Evolutionary conservation across 2,113 vertebrate genomes (phyloP).

Genomic region (Atherinomorus stipes): DNA sequence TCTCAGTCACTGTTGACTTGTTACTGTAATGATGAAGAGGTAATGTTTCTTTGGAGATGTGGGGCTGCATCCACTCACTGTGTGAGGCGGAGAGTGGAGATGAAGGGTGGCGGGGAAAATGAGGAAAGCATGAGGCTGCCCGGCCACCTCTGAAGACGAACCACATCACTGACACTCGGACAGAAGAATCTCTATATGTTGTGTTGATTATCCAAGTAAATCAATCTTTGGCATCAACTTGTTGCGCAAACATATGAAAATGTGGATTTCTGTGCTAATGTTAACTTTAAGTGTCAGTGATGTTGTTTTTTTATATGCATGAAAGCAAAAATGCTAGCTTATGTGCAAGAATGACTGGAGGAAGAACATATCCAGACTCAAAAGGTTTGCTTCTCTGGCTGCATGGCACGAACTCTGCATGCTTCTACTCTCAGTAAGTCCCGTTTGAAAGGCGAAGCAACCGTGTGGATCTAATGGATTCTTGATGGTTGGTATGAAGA

Average conservation of each 20-base stretch:
- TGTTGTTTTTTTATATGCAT: slow-evolving; percentile 40
- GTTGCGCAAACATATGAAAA: slow-evolving; percentile 4
- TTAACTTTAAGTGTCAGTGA: slow-evolving; percentile 45
- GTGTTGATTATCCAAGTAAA: slow-evolving; percentile 22
- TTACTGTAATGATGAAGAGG: slow-evolving; percentile 81
- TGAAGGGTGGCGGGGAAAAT: slow-evolving; percentile 7
- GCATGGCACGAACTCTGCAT: slow-evolving; percentile 73
- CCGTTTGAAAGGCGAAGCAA: slow-evolving; percentile 71
- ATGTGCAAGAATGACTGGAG: slow-evolving; percentile 21
- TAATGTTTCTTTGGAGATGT: slow-evolving; percentile 77
- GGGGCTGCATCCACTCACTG: slow-evolving; percentile 58
- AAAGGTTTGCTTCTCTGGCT: slow-evolving; percentile 49
- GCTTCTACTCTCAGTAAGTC: slow-evolving; percentile 75
- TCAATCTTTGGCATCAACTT: slow-evolving; percentile 2
- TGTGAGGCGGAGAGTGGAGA: neutral
- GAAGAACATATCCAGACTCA: slow-evolving; percentile 22
- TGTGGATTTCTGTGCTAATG: neutral
- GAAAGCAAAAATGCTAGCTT: slow-evolving; percentile 24
- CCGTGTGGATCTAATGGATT: slow-evolving; percentile 76
- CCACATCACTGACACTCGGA: slow-evolving; percentile 43
- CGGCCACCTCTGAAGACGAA: slow-evolving; percentile 9
- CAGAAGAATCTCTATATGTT: slow-evolving; percentile 1
- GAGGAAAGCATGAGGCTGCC: slow-evolving; percentile 28
- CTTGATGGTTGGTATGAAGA: slow-evolving; percentile 83
- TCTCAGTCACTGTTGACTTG: slow-evolving; percentile 78